Conservation (phyloP, 2,797 vertebrate genomes). For the Protosalanx chinensis region DNA sequence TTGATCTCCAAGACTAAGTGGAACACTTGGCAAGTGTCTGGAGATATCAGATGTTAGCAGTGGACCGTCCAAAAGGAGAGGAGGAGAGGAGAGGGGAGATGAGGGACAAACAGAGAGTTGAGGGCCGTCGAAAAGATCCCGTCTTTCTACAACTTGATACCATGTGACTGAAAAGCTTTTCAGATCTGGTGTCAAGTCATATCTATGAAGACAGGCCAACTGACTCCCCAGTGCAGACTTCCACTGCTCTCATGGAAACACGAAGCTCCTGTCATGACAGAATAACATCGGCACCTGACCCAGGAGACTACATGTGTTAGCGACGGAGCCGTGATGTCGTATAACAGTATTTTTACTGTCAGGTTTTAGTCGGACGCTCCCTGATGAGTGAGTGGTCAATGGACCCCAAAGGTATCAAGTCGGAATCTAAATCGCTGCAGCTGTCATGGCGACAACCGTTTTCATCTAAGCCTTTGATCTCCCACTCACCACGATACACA, state of each 20-base stretch:
- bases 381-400: not conserved
- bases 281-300: not conserved
- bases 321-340: not conserved
- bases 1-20: conserved; percentile 48
- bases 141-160: conserved; percentile 34
- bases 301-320: not conserved
- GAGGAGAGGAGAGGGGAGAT: conserved; percentile 2
- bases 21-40: conserved; percentile 34
- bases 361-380: not conserved
- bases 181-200: conserved; percentile 24
- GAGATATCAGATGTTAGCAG: conserved; percentile 36
- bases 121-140: conserved; percentile 42
- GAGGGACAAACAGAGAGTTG: conserved; percentile 21
- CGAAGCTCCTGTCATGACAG: conserved; percentile 24
- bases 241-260: not conserved
- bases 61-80: conserved; percentile 10
- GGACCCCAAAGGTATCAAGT: not conserved
- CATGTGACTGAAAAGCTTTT: conserved; percentile 34
- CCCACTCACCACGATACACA: conserved; percentile 7
- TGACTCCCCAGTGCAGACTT: conserved; percentile 9
- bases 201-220: conserved; percentile 33
- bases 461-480: conserved; percentile 25
- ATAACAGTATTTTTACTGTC: not conserved
- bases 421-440: conserved; percentile 16
- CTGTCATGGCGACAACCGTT: conserved; percentile 31